Evolutionary conservation across 2,888 invertebrate genomes (phyloP).

Genomic region (Xestobium rufovillosum): DNA sequence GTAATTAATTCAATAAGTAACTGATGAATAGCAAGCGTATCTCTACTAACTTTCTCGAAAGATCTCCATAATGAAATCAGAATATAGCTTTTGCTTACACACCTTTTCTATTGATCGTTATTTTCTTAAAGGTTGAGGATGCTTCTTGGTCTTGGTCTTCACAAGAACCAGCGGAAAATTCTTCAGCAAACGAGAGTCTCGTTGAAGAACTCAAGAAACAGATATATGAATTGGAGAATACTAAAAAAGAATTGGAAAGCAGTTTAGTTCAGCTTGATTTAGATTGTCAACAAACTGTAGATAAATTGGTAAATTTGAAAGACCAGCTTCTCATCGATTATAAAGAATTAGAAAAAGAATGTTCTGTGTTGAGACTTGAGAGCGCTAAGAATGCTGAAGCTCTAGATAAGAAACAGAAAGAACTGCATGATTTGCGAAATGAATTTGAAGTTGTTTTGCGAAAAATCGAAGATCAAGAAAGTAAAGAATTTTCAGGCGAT

Average conservation of each 20-base stretch:
- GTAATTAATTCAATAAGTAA: no score
- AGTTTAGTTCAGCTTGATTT: slow-evolving; percentile 39
- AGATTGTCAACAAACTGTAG: slow-evolving; percentile 39
- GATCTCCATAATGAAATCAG: no score
- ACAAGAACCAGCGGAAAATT: slow-evolving; percentile 6
- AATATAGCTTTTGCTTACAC: no score
- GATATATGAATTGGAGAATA: slow-evolving; percentile 32
- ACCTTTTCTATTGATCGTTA: no score
- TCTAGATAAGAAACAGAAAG: slow-evolving; percentile 19
- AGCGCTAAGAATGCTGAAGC: slow-evolving; percentile 20
- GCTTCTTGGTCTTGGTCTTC: slow-evolving; percentile 18
- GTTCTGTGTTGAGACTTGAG: no score
- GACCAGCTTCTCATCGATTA: slow-evolving; percentile 37
- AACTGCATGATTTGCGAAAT: slow-evolving; percentile 16
- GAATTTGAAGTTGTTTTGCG: slow-evolving; percentile 15
- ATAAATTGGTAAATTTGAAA: slow-evolving; percentile 36
- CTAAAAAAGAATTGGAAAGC: slow-evolving; percentile 33
- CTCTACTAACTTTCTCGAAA: no score
- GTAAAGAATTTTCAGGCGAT: no score
- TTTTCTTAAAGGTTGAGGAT: not conserved
- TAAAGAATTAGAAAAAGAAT: slow-evolving; percentile 40
- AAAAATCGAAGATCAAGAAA: slow-evolving; percentile 13
- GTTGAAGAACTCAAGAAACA: slow-evolving; percentile 28
- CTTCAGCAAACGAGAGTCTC: no score
- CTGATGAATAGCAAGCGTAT: no score